Base-by-base conservation (phyloP, 2,797 vertebrate genomes). In the Pyrocephalus nanus region DNA sequence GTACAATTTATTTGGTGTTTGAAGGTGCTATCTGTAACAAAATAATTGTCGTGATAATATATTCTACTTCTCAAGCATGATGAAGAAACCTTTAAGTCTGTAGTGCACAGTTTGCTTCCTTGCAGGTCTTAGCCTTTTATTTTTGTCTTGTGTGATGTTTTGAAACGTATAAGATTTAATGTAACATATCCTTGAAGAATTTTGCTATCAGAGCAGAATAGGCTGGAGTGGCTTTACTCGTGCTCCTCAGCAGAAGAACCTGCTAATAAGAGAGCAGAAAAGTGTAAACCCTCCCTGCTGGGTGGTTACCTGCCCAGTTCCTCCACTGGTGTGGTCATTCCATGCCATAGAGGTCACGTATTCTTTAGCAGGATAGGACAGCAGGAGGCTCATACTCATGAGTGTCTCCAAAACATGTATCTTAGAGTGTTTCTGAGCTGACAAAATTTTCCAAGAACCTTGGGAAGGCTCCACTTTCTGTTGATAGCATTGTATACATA, bases 11-110 rank as follows among this genome's bases (percentile, higher is more conserved):
- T 92, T 75, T 84, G 60, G 32, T 64, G 54, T 90, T 81, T 8
- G 5, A 78, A 92, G 58, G 76, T 81, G 47, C 20, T 84, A 92
- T 88, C 62, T 45, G 51, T 45, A 81, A 78, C 62, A 81, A 95
- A 88, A 73, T 58, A 69, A 48, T 92, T 88, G 36, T 66, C 36
- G 34, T 53, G 17, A 43, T 57, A 74, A 74, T 62, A 22, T 54
- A 51, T 90, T 86, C 81, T 70, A 27, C 75, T 87, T 60, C 50
- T 66, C 70, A 92, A 85, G 29, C 34, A 61, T 23, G 40, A 62
- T 54, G 45, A 88, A 53, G 48, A 48, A 83, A 58, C 14, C 17
- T 81, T 69, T n/a, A 81, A 69, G 17, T 30, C 26, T 84, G 48
- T 58, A 38, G 29, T 45, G 38, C 54, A 57, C 11, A 36, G 5